phyloP scores from a whole-genome alignment of 2,113 vertebrate species.

The Neotragus pygmaeus region DNA sequence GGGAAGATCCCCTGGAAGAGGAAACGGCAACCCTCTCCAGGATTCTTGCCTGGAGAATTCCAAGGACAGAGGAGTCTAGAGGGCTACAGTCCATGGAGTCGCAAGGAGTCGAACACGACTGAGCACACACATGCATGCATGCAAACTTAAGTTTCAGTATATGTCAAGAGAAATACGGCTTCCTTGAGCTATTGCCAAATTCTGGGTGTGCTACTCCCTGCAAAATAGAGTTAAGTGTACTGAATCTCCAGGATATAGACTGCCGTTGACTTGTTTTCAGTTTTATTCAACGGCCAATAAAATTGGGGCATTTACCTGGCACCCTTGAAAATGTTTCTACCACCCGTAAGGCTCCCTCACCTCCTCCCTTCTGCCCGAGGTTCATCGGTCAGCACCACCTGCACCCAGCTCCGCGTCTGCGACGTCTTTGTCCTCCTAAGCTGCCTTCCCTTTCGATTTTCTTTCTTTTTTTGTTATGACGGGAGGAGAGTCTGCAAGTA shows the following conservation, averaged over 20 bases:
- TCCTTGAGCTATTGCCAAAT: not conserved
- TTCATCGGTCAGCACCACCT: fast-evolving
- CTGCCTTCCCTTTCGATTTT: not conserved
- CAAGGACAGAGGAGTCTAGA: not conserved
- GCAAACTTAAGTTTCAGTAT: not conserved
- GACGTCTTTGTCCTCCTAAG: not conserved
- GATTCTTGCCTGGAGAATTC: not conserved
- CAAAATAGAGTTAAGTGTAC: not conserved
- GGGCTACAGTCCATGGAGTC: not conserved
- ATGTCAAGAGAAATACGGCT: not conserved
- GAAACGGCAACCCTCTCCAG: not conserved
- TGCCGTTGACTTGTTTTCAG: fast-evolving
- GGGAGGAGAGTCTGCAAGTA: not conserved
- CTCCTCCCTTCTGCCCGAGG: fast-evolving
- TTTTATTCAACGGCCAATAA: fast-evolving
- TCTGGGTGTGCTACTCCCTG: not conserved
- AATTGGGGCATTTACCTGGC: not conserved
- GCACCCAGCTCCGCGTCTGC: fast-evolving
- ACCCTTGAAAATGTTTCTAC: fast-evolving
- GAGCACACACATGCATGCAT: fast-evolving
- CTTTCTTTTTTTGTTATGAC: not conserved
- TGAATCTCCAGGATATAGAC: fast-evolving
- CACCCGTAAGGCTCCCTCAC: fast-evolving
- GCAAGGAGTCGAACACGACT: not conserved
- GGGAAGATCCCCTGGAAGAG: not conserved